Evolutionary conservation across 1,140 invertebrate genomes (phyloP).

Genomic region (Lanistes nyassanus): DNA sequence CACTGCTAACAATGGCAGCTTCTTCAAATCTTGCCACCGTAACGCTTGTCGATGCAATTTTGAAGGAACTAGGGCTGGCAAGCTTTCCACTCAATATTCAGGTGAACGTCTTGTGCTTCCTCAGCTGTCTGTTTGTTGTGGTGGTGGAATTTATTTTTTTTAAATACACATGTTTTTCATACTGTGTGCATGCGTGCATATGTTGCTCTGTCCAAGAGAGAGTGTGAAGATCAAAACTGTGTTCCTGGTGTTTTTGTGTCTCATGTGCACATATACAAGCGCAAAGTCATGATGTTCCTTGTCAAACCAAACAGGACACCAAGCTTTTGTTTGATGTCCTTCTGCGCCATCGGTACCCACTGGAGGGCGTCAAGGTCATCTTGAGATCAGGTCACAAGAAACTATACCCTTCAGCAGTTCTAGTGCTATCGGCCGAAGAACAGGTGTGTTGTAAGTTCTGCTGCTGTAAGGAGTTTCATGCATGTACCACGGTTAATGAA

Average conservation of each 20-base stretch:
- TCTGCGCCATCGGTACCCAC: slow-evolving; percentile 17
- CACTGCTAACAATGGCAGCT: not conserved
- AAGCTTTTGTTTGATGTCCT: slow-evolving; percentile 33
- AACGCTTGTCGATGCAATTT: slow-evolving; percentile 1
- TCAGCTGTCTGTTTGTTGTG: not conserved
- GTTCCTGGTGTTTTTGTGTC: no score
- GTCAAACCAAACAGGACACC: slow-evolving; percentile 30
- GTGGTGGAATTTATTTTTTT: not conserved
- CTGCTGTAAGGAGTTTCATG: not conserved
- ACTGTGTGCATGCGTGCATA: no score
- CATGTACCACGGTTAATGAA: no score
- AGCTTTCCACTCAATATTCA: slow-evolving; percentile 12
- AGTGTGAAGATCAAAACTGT: no score
- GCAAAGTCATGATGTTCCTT: slow-evolving; percentile 3
- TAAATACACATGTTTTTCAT: not conserved
- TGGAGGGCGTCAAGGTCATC: slow-evolving; percentile 42
- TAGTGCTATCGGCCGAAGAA: slow-evolving; percentile 27
- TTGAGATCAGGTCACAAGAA: slow-evolving; percentile 36
- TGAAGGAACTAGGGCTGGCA: not conserved
- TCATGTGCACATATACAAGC: no score
- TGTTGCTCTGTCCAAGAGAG: no score
- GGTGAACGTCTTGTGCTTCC: not conserved
- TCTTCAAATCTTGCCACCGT: slow-evolving; percentile 13
- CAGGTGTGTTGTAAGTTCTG: slow-evolving; percentile 27
- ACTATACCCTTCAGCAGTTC: slow-evolving; percentile 32